A percentile compares a stretch with the other conserved stretches of the same genome.
phyloP scores from a whole-genome alignment of 2,113 vertebrate species.

The Pomatostomus ruficeps region DNA sequence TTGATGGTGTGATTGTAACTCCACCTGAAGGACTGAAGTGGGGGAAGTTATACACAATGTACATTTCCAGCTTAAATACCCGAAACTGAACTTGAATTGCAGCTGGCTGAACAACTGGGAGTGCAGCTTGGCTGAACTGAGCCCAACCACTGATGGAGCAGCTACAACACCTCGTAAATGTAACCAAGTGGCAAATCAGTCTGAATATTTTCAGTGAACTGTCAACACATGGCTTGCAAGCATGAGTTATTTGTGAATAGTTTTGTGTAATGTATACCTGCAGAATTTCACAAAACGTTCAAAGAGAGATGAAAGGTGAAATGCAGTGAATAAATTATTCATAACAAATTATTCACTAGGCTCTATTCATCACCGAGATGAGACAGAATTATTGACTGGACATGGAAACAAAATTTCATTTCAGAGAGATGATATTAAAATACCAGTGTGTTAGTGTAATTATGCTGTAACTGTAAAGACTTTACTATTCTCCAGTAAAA shows the following conservation, averaged over 20 bases:
- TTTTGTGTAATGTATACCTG: not conserved
- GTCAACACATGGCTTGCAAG: not conserved
- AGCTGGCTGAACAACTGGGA: not conserved
- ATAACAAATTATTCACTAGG: conserved; percentile 43
- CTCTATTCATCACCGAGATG: conserved; percentile 45
- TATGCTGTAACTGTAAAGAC: conserved; percentile 28
- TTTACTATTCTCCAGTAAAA: conserved; percentile 44
- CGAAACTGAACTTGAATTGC: not conserved
- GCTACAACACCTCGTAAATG: not conserved
- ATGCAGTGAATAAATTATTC: conserved; percentile 50
- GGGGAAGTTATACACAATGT: not conserved
- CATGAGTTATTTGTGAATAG: not conserved
- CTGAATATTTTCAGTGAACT: not conserved
- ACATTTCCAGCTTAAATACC: not conserved
- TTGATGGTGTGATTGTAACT: not conserved
- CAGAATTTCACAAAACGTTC: conserved; percentile 1
- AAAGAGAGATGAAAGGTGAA: conserved; percentile 42
- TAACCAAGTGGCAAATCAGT: not conserved
- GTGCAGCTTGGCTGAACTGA: not conserved
- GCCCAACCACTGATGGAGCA: not conserved
- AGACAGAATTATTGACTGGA: conserved; percentile 62
- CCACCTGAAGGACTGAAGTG: not conserved
- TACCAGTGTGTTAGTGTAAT: not conserved
- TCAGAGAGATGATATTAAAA: conserved; percentile 47
- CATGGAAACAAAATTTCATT: conserved; percentile 59